Conservation (phyloP, 1,140 invertebrate species). For the Globodera ellingtonae region DNA sequence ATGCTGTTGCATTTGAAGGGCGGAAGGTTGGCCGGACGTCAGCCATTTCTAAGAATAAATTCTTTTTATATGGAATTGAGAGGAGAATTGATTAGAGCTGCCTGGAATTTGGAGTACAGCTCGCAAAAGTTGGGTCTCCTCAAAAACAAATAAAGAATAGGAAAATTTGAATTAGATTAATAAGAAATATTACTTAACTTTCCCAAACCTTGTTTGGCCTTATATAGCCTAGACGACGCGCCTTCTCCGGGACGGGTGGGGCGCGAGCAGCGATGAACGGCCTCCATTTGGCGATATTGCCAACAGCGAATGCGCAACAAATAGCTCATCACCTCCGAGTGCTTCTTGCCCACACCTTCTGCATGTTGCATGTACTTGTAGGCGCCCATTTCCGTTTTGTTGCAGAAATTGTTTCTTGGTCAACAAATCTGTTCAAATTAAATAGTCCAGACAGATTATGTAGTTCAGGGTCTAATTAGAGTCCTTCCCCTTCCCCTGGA, state of each 20-base stretch:
- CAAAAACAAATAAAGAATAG: too few relatives aligned
- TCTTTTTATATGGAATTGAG: background rate
- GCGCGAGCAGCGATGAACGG: slow-evolving; percentile 87
- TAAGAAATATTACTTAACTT: too few relatives aligned
- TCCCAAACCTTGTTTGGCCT: slow-evolving; percentile 93
- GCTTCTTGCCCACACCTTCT: slow-evolving; percentile 98
- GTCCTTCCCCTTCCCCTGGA: too few relatives aligned
- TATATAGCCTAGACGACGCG: slow-evolving; percentile 91
- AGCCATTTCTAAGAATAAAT: slow-evolving; percentile 70
- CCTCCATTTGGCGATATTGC: slow-evolving; percentile 95
- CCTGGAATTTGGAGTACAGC: slow-evolving; percentile 72
- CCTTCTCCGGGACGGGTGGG: slow-evolving; percentile 96
- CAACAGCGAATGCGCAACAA: slow-evolving; percentile 90
- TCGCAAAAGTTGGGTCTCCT: slow-evolving; percentile 83
- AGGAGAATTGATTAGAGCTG: background rate
- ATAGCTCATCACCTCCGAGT: slow-evolving; percentile 93
- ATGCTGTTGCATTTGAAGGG: slow-evolving; percentile 32
- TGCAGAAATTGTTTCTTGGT: too few relatives aligned
- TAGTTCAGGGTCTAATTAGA: too few relatives aligned
- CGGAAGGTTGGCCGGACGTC: slow-evolving; percentile 38
- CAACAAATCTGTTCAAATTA: too few relatives aligned
- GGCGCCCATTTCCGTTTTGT: slow-evolving; percentile 79
- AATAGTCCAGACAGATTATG: too few relatives aligned
- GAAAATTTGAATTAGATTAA: too few relatives aligned
- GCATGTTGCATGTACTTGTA: slow-evolving; percentile 99